Evolutionary conservation across 2,797 vertebrate genomes (phyloP), one percentile per base, ranked within the genome.

Genomic region (Lindbergichthys nudifrons): DNA sequence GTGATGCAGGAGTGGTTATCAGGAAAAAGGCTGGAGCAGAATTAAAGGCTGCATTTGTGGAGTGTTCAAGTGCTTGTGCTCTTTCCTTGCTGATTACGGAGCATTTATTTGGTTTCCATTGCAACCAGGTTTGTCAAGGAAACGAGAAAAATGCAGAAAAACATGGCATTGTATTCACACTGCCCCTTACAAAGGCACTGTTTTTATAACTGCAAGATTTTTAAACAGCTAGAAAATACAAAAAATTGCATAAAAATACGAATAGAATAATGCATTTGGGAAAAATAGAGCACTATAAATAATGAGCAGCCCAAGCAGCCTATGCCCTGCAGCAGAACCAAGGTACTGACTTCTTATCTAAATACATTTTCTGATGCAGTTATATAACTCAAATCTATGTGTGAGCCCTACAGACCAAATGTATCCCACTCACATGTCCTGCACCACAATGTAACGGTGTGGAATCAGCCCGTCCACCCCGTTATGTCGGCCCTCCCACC

Each of bases 371-470:
- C 16, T 65, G 59, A 23, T 51, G 19, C 19, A 5, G n/a, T 54
- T 54, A 36, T 18, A 32, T 46, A 8, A 47, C 18, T 19, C 11
- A 15, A 46, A 15, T 16, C 5, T 16, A n/a, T 15, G 2, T 11
- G 23, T 39, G 10, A 9, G 8, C 13, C 56, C 48, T 9, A 21
- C 30, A 68, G 13, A 16, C 2, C 4, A 10, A 66, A 48, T 32
- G 9, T 32, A 13, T 78, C 42, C 13, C 50, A 96, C 98, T 96
- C 91, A 99, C 98, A 98, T 96, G 95, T 99, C 98, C 82, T 99
- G 98, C 47, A 99, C 98, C 72, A 99, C 98, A 6, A 99, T 99
- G 93, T 99, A 99, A 93, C 99, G 98, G 91, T 99, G 98, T 11
- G 98, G 98, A 83, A 99, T 99, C 85, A 99, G 96, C 30, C 98